Conservation (phyloP, 1,140 invertebrate genomes). For the Anoplophora glabripennis region DNA sequence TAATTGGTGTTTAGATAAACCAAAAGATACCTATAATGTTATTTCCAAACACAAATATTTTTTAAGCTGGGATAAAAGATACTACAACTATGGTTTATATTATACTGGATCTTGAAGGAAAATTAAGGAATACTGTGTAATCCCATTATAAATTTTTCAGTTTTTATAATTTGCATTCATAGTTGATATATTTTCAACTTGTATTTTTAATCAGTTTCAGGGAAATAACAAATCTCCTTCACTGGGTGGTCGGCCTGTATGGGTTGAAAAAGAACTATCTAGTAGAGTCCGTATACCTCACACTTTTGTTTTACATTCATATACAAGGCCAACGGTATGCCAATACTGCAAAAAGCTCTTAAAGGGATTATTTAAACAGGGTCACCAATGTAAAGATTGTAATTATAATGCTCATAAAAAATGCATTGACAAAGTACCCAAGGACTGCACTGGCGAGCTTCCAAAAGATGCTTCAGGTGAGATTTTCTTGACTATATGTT, state of each 20-base stretch:
- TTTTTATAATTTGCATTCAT: too few relatives aligned
- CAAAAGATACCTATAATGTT: too few relatives aligned
- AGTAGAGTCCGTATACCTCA: constrained; percentile 83
- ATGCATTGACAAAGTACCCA: constrained; percentile 90
- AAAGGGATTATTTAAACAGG: constrained; percentile 94
- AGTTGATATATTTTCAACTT: background rate
- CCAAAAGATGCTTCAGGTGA: constrained; percentile 55
- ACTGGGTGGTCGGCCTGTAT: constrained; percentile 68
- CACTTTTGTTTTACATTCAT: constrained; percentile 88
- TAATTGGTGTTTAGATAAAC: too few relatives aligned
- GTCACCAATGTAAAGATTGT: constrained; percentile 96
- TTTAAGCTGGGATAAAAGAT: too few relatives aligned
- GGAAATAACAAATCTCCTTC: constrained; percentile 65
- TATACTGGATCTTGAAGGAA: too few relatives aligned
- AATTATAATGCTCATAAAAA: constrained; percentile 98
- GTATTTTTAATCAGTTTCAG: constrained; percentile 17
- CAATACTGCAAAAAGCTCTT: constrained; percentile 93
- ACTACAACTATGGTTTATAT: too few relatives aligned
- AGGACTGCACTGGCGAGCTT: constrained; percentile 90
- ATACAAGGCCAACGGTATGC: constrained; percentile 94
- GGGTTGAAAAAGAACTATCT: constrained; percentile 72
- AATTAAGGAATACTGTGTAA: too few relatives aligned
- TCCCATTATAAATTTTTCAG: too few relatives aligned
- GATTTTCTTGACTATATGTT: constrained; percentile 4
- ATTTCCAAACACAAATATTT: too few relatives aligned